These are phyloP conservation scores for Callaeas wilsoni DNA, from an alignment of 2,113 vertebrate species.

Conservation along the genomic window DNA sequence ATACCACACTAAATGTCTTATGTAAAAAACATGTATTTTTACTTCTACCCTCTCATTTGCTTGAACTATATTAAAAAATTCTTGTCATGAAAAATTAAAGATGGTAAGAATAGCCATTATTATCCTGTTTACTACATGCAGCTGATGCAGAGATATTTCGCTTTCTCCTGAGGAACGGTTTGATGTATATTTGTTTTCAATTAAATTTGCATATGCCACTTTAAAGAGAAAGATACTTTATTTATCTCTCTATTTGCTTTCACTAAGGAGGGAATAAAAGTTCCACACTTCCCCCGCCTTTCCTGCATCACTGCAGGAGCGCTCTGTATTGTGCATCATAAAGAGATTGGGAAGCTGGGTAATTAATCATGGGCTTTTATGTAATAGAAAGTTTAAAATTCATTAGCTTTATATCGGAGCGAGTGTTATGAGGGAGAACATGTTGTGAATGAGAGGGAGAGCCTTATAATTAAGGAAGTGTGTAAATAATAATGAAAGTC, in stretches of 20 bases:
- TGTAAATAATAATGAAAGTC: slow-evolving; percentile 82
- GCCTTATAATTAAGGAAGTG: slow-evolving; percentile 77
- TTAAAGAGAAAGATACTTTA: slow-evolving; percentile 39
- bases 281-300: background rate
- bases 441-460: slow-evolving; percentile 69
- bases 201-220: slow-evolving; percentile 55
- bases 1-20: background rate
- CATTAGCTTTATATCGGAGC: slow-evolving; percentile 70
- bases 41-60: background rate
- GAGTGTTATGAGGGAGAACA: slow-evolving; percentile 50
- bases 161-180: slow-evolving; percentile 41
- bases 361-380: slow-evolving; percentile 75
- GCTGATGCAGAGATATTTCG: slow-evolving; percentile 38
- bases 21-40: background rate
- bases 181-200: slow-evolving; percentile 64
- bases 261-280: slow-evolving; percentile 20
- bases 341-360: slow-evolving; percentile 52
- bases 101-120: slow-evolving; percentile 47
- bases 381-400: slow-evolving; percentile 71
- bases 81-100: slow-evolving; percentile 49
- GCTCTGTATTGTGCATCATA: background rate
- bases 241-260: slow-evolving; percentile 51
- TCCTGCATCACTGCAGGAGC: slow-evolving; percentile 13
- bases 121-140: slow-evolving; percentile 45
- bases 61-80: slow-evolving; percentile 13